A percentile compares a stretch with the other conserved stretches of the same genome.
These are phyloP conservation scores for Phasia obesa DNA, from an alignment of 2,888 invertebrate species.

Conservation along the genomic window DNA sequence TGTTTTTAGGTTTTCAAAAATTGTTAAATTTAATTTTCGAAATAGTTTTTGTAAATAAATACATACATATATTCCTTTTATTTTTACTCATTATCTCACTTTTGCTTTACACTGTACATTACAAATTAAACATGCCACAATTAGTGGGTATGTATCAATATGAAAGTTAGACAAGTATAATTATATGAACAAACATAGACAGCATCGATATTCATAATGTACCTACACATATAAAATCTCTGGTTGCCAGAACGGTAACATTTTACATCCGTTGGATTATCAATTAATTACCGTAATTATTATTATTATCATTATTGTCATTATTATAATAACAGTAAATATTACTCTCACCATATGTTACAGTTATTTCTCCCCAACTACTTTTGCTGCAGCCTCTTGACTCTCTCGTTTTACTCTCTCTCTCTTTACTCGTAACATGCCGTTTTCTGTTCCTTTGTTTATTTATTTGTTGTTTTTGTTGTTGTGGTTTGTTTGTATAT, in stretches of 20 bases:
- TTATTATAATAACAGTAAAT: slow-evolving; percentile 63
- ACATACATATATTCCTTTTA: too few relatives aligned
- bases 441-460: slow-evolving; percentile 1
- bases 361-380: slow-evolving; percentile 42
- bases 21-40: too few relatives aligned
- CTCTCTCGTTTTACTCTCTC: slow-evolving; percentile 55
- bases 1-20: too few relatives aligned
- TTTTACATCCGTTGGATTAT: slow-evolving; percentile 60
- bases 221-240: slow-evolving; percentile 38
- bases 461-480: slow-evolving; percentile 11
- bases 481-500: neutral
- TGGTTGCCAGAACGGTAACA: slow-evolving; percentile 35
- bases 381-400: slow-evolving; percentile 24
- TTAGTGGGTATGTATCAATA: neutral
- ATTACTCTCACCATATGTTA: slow-evolving; percentile 64
- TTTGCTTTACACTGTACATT: too few relatives aligned
- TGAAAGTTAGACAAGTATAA: slow-evolving; percentile 3
- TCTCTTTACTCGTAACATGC: slow-evolving; percentile 12
- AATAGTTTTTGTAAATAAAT: too few relatives aligned
- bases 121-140: neutral
- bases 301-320: slow-evolving; percentile 36
- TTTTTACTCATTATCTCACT: too few relatives aligned
- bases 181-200: neutral
- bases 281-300: slow-evolving; percentile 67
- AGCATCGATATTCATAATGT: neutral